These are phyloP conservation scores for Brachionus angularis DNA, from an alignment of 1,140 invertebrate genomes.

Conservation along the genomic window DNA sequence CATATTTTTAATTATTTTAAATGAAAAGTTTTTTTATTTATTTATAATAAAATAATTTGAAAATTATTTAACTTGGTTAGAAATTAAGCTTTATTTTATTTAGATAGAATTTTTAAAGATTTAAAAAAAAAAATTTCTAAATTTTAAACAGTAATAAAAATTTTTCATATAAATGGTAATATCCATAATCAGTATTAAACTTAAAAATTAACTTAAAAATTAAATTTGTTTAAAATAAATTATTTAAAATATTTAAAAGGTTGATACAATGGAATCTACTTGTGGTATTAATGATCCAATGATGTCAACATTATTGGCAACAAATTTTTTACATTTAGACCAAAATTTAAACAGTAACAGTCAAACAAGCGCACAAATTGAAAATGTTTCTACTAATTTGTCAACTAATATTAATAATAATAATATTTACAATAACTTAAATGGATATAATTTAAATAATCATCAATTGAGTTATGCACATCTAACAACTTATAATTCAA, in stretches of 20 bases:
- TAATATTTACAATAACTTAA: background rate
- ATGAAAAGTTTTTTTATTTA: too few relatives aligned
- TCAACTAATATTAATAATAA: too few relatives aligned
- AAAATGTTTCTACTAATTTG: background rate
- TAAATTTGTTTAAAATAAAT: background rate
- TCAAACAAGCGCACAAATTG: background rate
- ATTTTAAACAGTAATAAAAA: too few relatives aligned
- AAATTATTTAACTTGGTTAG: too few relatives aligned
- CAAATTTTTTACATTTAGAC: conserved; percentile 39
- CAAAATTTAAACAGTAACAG: background rate
- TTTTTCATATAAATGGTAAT: too few relatives aligned
- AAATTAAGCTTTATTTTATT: too few relatives aligned
- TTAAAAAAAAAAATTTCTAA: too few relatives aligned
- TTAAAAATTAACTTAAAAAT: background rate
- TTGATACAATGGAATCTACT: conserved; percentile 24
- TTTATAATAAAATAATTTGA: too few relatives aligned
- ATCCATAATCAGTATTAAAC: too few relatives aligned
- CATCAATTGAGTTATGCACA: conserved; percentile 13
- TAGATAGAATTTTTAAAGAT: too few relatives aligned
- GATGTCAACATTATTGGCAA: conserved; percentile 25
- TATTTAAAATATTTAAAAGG: background rate
- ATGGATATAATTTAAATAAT: background rate
- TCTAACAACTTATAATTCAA: background rate
- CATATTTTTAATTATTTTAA: too few relatives aligned
- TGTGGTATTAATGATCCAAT: conserved; percentile 27